Evolutionary conservation across 2,113 vertebrate species (phyloP).

Genomic region (Melanostigma gelatinosum): DNA sequence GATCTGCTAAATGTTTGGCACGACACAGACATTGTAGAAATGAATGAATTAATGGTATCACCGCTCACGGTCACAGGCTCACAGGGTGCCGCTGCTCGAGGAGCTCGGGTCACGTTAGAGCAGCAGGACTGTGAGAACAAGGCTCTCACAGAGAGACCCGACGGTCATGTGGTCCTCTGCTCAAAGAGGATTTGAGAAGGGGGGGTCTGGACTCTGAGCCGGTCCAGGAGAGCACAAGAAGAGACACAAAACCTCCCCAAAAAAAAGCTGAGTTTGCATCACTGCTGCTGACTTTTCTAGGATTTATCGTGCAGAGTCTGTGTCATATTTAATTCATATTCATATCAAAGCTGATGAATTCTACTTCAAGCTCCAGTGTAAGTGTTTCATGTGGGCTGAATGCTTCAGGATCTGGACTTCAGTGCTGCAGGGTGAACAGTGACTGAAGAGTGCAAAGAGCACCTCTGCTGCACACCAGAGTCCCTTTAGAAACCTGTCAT

Average conservation of each 20-base stretch:
- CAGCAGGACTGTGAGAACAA: constrained; percentile 65
- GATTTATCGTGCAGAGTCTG: too few species aligned
- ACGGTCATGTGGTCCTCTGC: constrained; percentile 60
- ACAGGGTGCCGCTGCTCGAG: neutral
- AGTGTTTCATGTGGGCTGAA: neutral
- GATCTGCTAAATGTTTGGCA: too few species aligned
- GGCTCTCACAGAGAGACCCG: constrained; percentile 30
- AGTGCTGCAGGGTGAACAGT: neutral
- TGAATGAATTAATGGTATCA: neutral
- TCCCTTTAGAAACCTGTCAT: too few species aligned
- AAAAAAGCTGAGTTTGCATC: neutral
- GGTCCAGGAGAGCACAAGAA: neutral
- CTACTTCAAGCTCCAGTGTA: neutral
- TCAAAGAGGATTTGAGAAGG: constrained; percentile 68
- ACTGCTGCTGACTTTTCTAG: neutral
- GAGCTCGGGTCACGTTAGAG: constrained; percentile 31
- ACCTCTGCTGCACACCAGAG: too few species aligned
- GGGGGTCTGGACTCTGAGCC: constrained; percentile 23
- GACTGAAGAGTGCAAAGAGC: neutral
- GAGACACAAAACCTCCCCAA: neutral
- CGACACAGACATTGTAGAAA: too few species aligned
- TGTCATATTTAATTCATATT: neutral
- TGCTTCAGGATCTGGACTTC: neutral
- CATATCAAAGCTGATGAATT: too few species aligned
- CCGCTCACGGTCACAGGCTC: neutral